Conservation (phyloP, 1,140 invertebrate species). For the Dendroctonus valens region DNA sequence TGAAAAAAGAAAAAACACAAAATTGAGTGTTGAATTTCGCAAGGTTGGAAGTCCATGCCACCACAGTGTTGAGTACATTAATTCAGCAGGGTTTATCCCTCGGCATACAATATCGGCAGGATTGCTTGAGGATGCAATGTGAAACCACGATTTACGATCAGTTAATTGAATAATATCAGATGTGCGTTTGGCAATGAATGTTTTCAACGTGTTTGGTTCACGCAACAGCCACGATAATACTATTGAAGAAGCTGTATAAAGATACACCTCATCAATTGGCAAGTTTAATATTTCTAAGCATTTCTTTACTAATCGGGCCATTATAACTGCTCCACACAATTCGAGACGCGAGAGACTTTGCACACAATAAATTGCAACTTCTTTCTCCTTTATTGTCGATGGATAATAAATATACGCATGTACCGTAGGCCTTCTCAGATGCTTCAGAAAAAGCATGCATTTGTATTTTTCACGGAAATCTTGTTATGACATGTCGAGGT, state of each 20-base stretch:
- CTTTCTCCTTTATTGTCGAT: not conserved
- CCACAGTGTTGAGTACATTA: conserved; percentile 21
- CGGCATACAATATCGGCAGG: conserved; percentile 51
- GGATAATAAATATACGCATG: conserved; percentile 11
- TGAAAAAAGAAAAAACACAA: no score
- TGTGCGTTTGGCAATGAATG: conserved; percentile 28
- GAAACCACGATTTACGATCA: conserved; percentile 39
- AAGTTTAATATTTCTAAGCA: conserved; percentile 4
- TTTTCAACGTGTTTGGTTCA: conserved; percentile 24
- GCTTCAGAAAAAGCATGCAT: not conserved
- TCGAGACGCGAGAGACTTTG: conserved; percentile 29
- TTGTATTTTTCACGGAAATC: not conserved
- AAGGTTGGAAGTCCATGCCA: conserved; percentile 19
- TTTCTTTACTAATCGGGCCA: conserved; percentile 17
- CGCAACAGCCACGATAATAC: conserved; percentile 25
- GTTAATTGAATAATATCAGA: conserved; percentile 38
- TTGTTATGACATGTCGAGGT: not conserved
- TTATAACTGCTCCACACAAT: conserved; percentile 21
- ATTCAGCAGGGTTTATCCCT: conserved; percentile 39
- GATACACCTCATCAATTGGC: conserved; percentile 8
- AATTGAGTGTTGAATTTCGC: not conserved
- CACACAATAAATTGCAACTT: conserved; percentile 7
- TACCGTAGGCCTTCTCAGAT: conserved; percentile 24
- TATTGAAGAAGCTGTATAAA: conserved; percentile 37
- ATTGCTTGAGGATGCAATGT: conserved; percentile 43